A percentile compares a stretch with the other conserved stretches of the same genome.
These are phyloP conservation scores for Spea bombifrons DNA, from an alignment of 2,113 vertebrate species.

Conservation along the genomic window DNA sequence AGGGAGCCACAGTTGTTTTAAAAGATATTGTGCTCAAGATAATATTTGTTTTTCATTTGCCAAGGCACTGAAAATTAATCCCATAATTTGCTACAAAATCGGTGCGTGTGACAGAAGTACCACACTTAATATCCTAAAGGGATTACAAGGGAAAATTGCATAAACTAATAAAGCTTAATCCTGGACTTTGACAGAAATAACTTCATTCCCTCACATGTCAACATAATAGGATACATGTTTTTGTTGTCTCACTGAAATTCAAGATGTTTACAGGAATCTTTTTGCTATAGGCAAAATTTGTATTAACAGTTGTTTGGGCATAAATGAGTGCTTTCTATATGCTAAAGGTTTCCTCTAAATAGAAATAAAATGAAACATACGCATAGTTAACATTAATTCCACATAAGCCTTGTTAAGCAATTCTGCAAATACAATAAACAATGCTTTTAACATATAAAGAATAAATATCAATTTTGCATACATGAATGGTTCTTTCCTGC, in stretches of 20 bases:
- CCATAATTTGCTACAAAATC: conserved; percentile 6
- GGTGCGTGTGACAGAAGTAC: neutral
- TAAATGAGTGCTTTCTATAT: no score
- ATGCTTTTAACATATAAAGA: no score
- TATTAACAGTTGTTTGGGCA: neutral
- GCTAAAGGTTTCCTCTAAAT: no score
- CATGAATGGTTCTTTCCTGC: no score
- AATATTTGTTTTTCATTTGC: conserved; percentile 23
- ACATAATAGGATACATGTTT: neutral
- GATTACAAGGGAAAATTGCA: neutral
- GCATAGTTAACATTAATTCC: no score
- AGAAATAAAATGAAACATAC: no score
- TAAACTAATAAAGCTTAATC: neutral
- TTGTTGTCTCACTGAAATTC: neutral
- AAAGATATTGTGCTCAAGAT: conserved; percentile 3
- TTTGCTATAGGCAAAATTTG: neutral
- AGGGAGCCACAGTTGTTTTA: neutral
- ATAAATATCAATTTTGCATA: no score
- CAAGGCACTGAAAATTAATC: conserved; percentile 11
- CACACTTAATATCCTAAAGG: neutral
- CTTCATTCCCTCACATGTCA: neutral
- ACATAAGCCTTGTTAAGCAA: no score
- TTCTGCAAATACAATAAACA: no score
- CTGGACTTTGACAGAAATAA: neutral
- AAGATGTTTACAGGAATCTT: neutral